These are phyloP conservation scores for Microtus richardsoni DNA, from an alignment of 2,113 vertebrate species.

Conservation along the genomic window DNA sequence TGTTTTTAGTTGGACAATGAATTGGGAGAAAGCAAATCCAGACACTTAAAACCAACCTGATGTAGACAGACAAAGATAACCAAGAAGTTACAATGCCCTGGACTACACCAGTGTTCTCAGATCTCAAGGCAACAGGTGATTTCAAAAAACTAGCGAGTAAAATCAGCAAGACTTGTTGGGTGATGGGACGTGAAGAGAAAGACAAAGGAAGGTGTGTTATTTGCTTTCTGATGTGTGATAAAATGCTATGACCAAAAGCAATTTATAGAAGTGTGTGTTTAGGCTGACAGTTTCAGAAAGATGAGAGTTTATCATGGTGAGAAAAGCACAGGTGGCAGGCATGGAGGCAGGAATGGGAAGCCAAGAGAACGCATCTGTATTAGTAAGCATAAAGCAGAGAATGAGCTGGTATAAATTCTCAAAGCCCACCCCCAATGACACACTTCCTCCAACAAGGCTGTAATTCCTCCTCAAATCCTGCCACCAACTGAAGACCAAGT, in stretches of 20 bases:
- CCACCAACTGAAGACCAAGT: background rate
- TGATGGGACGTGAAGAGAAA: background rate
- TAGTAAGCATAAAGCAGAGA: background rate
- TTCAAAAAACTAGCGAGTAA: background rate
- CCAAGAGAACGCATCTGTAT: background rate
- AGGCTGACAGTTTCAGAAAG: background rate
- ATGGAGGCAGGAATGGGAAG: background rate
- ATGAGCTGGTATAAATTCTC: background rate
- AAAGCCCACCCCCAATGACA: background rate
- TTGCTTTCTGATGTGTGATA: background rate
- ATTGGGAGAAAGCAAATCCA: background rate
- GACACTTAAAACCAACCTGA: background rate
- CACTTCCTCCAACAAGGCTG: background rate
- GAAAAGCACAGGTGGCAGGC: background rate
- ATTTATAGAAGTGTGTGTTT: background rate
- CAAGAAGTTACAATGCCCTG: background rate
- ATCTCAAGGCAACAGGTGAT: background rate
- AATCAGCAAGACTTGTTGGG: background rate
- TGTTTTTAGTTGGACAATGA: background rate
- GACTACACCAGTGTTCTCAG: background rate
- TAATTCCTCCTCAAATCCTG: background rate
- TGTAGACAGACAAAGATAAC: background rate
- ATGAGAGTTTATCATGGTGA: background rate
- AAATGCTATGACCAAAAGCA: background rate
- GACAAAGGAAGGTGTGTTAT: background rate